phyloP scores from a whole-genome alignment of 2,888 invertebrate species.

The Ryuthela nishihirai region DNA sequence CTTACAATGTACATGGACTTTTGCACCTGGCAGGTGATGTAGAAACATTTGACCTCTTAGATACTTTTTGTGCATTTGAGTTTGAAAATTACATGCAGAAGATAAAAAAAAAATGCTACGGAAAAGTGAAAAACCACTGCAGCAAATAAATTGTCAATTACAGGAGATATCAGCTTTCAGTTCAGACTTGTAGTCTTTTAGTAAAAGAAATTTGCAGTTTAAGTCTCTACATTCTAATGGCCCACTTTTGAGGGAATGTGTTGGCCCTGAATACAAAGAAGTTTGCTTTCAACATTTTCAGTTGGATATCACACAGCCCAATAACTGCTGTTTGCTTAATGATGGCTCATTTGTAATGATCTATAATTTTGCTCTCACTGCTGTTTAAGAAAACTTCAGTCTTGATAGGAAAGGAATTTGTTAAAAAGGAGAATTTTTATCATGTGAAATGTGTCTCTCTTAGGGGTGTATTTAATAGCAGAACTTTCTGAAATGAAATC shows the following conservation, averaged over 20 bases:
- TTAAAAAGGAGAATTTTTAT: background rate
- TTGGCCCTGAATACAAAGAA: background rate
- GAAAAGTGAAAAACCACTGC: background rate
- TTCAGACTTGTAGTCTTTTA: too few relatives aligned
- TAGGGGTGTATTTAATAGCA: background rate
- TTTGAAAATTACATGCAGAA: constrained; percentile 43
- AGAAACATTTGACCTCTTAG: constrained; percentile 36
- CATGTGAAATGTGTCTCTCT: background rate
- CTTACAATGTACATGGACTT: constrained; percentile 45
- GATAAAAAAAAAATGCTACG: constrained; percentile 30
- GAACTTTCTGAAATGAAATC: too few relatives aligned
- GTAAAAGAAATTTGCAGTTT: background rate
- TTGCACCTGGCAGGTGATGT: constrained; percentile 44
- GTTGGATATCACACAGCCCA: background rate
- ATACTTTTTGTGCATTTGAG: constrained; percentile 41
- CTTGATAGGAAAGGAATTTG: background rate
- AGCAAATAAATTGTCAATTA: background rate
- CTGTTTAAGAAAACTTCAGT: background rate
- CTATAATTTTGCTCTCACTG: background rate
- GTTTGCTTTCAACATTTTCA: background rate
- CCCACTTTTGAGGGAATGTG: background rate
- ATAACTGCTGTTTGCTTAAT: constrained; percentile 1
- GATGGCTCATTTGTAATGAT: background rate
- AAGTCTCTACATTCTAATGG: background rate
- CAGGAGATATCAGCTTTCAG: background rate